Evolutionary conservation across 1,140 invertebrate species (phyloP), one percentile per base, ranked within the genome.

Genomic region (Drosophila leontia): DNA sequence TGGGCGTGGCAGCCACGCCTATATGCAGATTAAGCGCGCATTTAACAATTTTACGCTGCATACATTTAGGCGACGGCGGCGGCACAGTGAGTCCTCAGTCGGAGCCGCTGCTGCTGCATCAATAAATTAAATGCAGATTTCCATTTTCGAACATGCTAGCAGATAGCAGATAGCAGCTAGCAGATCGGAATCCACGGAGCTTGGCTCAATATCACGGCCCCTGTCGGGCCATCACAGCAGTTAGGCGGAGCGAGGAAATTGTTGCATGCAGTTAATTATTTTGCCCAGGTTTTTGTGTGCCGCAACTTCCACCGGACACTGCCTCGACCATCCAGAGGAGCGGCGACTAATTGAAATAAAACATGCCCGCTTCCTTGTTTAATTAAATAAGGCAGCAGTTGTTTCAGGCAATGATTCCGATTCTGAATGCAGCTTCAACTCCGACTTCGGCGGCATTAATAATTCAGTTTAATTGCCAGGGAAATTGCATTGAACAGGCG

Each of bases 81-180:
- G 63, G 37, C 23, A 37, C 51, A 56, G 45, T 26, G 48, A 85
- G 84, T 74, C 72, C 82, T 85, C 67, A 80, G 69, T 71, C 51
- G 62, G 65, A 69, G 63, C 56, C 58, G 42, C 63, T 51, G 44
- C 48, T 72, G 83, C 74, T 84, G 85, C 78, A 90, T 85, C 84
- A 88, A 88, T 88, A 88, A 88, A 88, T 88, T 90, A 88, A 88
- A 90, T 88, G 85, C 84, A 88, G 84, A 88, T 90, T 88, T 88
- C 78, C 84, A 75, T 88, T 90, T 84, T 78, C 77, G 65, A 55
- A 70, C 82, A 48, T 51, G 78, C 45, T 56, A 64, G 32, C 34
- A 58, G 50, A 29, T 7, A 11, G 50, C 50, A 51, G 39, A 39
- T 26, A 23, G 23, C 34, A 58, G 50, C 50, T 7, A 11, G 50